Percentiles rank a stretch among this genome's conserved stretches.
These are phyloP conservation scores for Tetropium fuscum DNA, from an alignment of 2,888 invertebrate species.

Conservation along the genomic window DNA sequence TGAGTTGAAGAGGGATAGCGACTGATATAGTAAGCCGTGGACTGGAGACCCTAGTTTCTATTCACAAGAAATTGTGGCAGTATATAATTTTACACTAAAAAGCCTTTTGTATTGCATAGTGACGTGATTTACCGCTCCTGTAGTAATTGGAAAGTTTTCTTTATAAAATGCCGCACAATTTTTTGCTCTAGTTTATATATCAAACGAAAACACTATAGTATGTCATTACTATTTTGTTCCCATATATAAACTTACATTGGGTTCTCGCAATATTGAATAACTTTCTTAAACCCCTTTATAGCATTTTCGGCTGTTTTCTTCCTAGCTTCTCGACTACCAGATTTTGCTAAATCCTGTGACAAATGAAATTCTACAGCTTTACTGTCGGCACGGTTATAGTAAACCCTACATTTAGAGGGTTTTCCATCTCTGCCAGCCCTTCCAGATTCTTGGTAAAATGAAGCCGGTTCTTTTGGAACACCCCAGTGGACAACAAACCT, in stretches of 20 bases:
- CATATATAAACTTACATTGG: constrained; percentile 70
- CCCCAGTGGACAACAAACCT: constrained; percentile 98
- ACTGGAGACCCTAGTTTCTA: too few species aligned
- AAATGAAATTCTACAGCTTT: constrained; percentile 85
- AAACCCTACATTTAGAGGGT: constrained; percentile 90
- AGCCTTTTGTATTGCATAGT: too few species aligned
- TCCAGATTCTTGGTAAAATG: constrained; percentile 97
- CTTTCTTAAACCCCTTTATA: constrained; percentile 83
- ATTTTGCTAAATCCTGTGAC: constrained; percentile 75
- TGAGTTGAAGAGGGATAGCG: too few species aligned
- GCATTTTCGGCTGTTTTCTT: constrained; percentile 73
- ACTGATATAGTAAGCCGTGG: too few species aligned
- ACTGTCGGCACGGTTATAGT: constrained; percentile 87
- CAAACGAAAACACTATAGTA: too few species aligned
- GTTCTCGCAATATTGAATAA: constrained; percentile 89
- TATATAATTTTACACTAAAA: too few species aligned
- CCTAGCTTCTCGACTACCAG: constrained; percentile 67
- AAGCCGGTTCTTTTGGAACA: constrained; percentile 93
- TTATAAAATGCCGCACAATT: constrained; percentile 4
- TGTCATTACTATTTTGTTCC: too few species aligned
- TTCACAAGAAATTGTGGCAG: too few species aligned
- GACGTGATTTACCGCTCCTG: too few species aligned
- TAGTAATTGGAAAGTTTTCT: background rate
- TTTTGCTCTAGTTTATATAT: too few species aligned
- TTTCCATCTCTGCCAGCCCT: constrained; percentile 96